phyloP scores from a whole-genome alignment of 2,797 vertebrate genomes.

The Sebastes dallii region DNA sequence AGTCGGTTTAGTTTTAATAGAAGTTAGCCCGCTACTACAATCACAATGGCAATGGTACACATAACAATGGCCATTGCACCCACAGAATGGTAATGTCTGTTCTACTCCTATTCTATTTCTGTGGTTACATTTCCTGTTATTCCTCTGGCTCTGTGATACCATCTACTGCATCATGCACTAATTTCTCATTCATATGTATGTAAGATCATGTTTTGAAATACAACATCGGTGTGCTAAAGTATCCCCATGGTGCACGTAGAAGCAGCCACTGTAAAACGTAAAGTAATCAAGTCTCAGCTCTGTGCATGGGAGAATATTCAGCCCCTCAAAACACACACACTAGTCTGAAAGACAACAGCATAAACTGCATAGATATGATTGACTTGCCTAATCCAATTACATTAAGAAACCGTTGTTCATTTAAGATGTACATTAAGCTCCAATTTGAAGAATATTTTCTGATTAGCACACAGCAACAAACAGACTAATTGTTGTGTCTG shows the following conservation, averaged over 20 bases:
- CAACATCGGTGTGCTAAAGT: slow-evolving; percentile 29
- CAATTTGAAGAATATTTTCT: slow-evolving; percentile 75
- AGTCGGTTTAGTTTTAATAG: too few relatives aligned
- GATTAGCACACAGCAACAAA: slow-evolving; percentile 71
- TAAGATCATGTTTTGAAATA: slow-evolving; percentile 47
- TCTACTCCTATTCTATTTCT: not conserved
- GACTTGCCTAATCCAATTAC: slow-evolving; percentile 79
- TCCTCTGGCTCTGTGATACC: slow-evolving; percentile 8
- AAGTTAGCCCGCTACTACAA: too few relatives aligned
- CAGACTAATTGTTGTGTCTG: slow-evolving; percentile 69
- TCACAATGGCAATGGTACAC: not conserved
- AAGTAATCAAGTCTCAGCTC: slow-evolving; percentile 58
- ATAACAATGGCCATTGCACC: too few relatives aligned
- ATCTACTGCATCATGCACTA: slow-evolving; percentile 5
- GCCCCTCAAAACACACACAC: slow-evolving; percentile 18
- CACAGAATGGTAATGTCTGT: too few relatives aligned
- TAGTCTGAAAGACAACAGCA: slow-evolving; percentile 43
- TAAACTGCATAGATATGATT: slow-evolving; percentile 60
- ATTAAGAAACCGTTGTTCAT: slow-evolving; percentile 72
- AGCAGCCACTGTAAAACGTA: slow-evolving; percentile 44
- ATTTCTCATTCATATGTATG: slow-evolving; percentile 61
- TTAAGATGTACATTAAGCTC: slow-evolving; percentile 77
- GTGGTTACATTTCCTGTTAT: slow-evolving; percentile 5
- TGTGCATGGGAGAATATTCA: slow-evolving; percentile 42
- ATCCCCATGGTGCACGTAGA: slow-evolving; percentile 41